Base-by-base conservation (phyloP, 2,797 vertebrate species). In the Cetoscarus ocellatus region DNA sequence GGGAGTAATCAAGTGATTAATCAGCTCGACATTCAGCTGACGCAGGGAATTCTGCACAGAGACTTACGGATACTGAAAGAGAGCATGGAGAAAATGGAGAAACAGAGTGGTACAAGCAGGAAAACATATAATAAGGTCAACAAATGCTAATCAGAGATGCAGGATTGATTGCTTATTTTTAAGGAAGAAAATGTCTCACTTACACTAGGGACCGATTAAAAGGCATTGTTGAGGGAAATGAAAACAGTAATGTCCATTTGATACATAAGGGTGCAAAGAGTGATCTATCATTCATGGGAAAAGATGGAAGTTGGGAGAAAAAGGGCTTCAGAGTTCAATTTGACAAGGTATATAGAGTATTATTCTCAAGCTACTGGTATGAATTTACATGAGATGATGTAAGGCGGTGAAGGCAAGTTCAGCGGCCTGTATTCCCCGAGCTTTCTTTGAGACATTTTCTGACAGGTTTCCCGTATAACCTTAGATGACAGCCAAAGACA, bases 1-100 rank as follows among this genome's bases (percentile, higher is more conserved):
- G 7, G 58, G 76, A 79, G 69, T 85, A 86, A 88, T 89, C 75
- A 76, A 88, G 85, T 81, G 76, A 90, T 91, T 88, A 84, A 88
- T 87, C 79, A 87, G 76, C 3, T 6, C 0, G 55, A 62, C 67
- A 62, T 79, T 67, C 43, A 47, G 87, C 87, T 88, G 85, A 88
- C 18, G 34, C 66, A 47, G 77, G 62, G 18, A 72, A 70, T 64
- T 80, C 18, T 72, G 8, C 35, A 69, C 66, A 52, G 54, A 83
- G 66, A 79, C 62, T 75, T 78, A 73, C 70, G 60, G 73, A 61
- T 70, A 51, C 45, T 36, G 55, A 70, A 54, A 27, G 39, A 39
- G 68, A 45, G 7, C 10, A 35, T 59, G 65, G 19, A 47, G 54
- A 39, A 14, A 54, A 56, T 39, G 54, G 15, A 48, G 70, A 19